phyloP scores from a whole-genome alignment of 2,797 vertebrate species.

The Falco concolor region DNA sequence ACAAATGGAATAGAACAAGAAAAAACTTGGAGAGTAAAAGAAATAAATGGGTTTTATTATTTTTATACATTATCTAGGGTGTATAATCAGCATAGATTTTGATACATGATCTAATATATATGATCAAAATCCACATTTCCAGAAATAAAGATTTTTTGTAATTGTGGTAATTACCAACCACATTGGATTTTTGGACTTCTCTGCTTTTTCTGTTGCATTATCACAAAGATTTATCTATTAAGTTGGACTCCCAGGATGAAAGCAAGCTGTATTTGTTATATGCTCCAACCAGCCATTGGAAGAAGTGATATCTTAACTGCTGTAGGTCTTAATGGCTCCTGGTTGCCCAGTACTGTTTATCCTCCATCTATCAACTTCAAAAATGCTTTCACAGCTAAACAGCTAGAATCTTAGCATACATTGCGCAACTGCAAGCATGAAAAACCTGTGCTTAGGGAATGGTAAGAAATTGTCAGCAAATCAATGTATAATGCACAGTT shows the following conservation, averaged over 20 bases:
- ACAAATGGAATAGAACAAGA: background rate
- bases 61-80: background rate
- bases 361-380: background rate
- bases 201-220: background rate
- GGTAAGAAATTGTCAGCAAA: background rate
- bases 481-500: background rate
- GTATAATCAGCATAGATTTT: background rate
- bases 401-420: background rate
- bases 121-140: background rate
- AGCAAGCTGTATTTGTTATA: background rate
- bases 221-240: background rate
- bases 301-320: background rate
- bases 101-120: background rate
- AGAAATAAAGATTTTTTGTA: background rate
- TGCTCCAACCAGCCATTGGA: background rate
- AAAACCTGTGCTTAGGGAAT: background rate
- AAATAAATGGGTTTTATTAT: background rate
- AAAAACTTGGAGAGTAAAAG: background rate
- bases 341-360: background rate
- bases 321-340: background rate
- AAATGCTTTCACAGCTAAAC: background rate
- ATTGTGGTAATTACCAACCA: background rate
- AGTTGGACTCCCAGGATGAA: background rate
- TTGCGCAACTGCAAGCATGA: background rate
- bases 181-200: background rate